Conservation (phyloP, 2,797 vertebrate species). For the Gephyroberyx darwinii region DNA sequence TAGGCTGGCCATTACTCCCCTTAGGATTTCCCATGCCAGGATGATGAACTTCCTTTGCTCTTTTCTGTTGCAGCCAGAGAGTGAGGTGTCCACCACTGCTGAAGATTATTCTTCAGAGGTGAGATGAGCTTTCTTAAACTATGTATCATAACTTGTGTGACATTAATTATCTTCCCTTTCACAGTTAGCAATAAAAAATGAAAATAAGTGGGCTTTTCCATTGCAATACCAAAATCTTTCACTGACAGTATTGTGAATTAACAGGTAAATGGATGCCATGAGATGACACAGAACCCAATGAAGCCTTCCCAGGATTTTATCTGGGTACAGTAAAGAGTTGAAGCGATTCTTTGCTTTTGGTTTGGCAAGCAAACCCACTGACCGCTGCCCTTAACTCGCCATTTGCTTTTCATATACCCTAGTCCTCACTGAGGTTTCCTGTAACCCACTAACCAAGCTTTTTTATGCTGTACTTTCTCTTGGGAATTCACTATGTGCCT, state of each 20-base stretch:
- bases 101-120: constrained; percentile 98
- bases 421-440: constrained; percentile 44
- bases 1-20: neutral
- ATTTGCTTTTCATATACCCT: constrained; percentile 31
- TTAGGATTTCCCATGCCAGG: neutral
- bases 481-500: neutral
- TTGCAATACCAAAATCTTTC: constrained; percentile 31
- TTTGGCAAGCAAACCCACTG: constrained; percentile 51
- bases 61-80: constrained; percentile 88
- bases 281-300: constrained; percentile 81
- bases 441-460: constrained; percentile 72
- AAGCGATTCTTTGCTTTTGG: constrained; percentile 56
- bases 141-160: neutral
- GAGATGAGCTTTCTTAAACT: constrained; percentile 50
- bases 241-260: constrained; percentile 74
- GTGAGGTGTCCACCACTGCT: constrained; percentile 92
- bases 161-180: neutral
- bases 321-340: constrained; percentile 89
- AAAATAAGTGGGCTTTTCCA: neutral
- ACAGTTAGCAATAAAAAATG: neutral
- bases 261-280: constrained; percentile 92
- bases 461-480: constrained; percentile 34
- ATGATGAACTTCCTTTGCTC: constrained; percentile 25
- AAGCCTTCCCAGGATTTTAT: constrained; percentile 80
- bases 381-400: constrained; percentile 45